Conservation (phyloP, 30 jellyfish, hydroid and myxozoan species). For the Pseudorhiza aurosa region DNA sequence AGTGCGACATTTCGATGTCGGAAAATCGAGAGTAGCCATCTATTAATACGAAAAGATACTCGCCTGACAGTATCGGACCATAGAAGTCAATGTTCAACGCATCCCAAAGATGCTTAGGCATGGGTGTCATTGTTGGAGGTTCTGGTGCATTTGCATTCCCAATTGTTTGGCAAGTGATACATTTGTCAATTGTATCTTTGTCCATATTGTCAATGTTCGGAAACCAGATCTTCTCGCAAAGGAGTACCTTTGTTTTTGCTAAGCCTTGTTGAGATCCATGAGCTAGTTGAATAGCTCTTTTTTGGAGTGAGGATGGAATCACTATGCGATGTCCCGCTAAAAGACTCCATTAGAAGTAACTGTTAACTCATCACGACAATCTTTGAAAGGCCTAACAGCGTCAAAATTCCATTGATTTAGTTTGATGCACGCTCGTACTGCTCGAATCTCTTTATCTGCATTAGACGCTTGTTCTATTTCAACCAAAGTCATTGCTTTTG, state of each 20-base stretch:
- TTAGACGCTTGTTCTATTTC: background rate
- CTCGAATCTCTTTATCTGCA: background rate
- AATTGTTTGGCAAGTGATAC: conserved; percentile 65
- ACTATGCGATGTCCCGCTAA: conserved; percentile 7
- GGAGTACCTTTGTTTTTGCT: conserved; percentile 23
- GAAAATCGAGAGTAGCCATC: conserved; percentile 48
- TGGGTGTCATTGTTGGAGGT: conserved; percentile 12
- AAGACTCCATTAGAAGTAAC: background rate
- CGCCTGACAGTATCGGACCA: conserved; percentile 55
- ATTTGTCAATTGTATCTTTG: conserved; percentile 17
- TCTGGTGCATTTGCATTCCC: conserved; percentile 10
- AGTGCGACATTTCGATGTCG: conserved; percentile 45
- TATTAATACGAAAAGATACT: conserved; percentile 44
- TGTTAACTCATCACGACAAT: background rate
- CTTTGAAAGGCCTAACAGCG: conserved; percentile 2
- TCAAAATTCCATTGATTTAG: conserved; percentile 12
- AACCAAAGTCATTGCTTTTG: conserved; percentile 2
- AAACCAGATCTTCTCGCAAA: conserved; percentile 49
- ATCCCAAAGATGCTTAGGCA: conserved; percentile 37
- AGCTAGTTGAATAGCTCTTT: conserved; percentile 1
- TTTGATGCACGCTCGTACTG: background rate
- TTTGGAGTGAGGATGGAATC: background rate
- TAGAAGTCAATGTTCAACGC: conserved; percentile 34
- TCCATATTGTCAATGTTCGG: conserved; percentile 39
- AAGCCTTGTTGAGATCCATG: conserved; percentile 48